These are phyloP conservation scores for Nomada fucata DNA, from an alignment of 2,888 invertebrate species.

Conservation along the genomic window DNA sequence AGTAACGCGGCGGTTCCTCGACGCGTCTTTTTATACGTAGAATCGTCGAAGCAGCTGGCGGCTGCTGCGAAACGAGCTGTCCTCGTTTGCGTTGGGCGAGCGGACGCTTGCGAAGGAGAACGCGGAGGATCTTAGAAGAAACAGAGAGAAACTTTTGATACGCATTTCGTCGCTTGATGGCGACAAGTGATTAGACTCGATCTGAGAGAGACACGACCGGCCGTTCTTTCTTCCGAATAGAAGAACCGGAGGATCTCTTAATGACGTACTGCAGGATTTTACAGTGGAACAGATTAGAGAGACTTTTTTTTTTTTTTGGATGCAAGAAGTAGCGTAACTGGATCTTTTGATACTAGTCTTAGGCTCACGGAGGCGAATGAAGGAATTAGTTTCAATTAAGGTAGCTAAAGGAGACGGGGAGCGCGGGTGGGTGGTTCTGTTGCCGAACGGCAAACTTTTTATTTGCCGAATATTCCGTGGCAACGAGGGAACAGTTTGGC, in stretches of 20 bases:
- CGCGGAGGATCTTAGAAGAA: slow-evolving; percentile 79
- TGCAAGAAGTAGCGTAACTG: slow-evolving; percentile 32
- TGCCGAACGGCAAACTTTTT: slow-evolving; percentile 4
- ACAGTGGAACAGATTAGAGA: slow-evolving; percentile 14
- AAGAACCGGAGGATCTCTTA: slow-evolving; percentile 13
- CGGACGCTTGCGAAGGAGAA: slow-evolving; percentile 68
- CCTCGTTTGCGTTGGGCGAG: background rate
- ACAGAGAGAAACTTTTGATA: slow-evolving; percentile 82
- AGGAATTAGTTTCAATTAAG: slow-evolving; percentile 22
- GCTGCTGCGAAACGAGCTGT: background rate
- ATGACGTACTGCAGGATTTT: slow-evolving; percentile 11
- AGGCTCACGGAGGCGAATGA: slow-evolving; percentile 26
- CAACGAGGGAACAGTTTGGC: slow-evolving; percentile 7
- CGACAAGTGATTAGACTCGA: background rate
- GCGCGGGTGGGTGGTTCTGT: background rate
- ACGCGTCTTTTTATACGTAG: slow-evolving; percentile 26
- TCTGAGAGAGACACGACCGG: background rate
- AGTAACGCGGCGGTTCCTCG: background rate
- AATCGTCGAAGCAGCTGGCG: background rate
- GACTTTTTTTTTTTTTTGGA: slow-evolving; percentile 39
- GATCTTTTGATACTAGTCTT: slow-evolving; percentile 59
- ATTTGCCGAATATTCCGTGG: slow-evolving; percentile 1
- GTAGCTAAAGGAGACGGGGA: slow-evolving; percentile 3
- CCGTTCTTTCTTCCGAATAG: slow-evolving; percentile 55
- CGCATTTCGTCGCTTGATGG: slow-evolving; percentile 78